Percentiles rank a stretch among this genome's conserved stretches.
phyloP scores from a whole-genome alignment of 2,113 vertebrate species.

The Pandion haliaetus region DNA sequence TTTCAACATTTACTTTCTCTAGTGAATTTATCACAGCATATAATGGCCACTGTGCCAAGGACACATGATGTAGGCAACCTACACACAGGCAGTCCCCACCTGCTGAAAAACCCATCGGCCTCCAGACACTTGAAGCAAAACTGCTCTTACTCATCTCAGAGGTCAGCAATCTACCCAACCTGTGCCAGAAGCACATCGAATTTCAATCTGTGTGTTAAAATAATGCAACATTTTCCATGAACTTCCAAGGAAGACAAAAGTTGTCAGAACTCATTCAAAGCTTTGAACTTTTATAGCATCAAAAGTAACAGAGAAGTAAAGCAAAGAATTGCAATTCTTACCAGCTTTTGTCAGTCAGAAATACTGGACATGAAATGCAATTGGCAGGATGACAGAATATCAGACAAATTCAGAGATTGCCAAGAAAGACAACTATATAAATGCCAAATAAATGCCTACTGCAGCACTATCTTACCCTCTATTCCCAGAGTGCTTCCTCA shows the following conservation, averaged over 20 bases:
- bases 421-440: background rate
- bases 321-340: background rate
- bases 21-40: background rate
- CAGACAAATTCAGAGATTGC: background rate
- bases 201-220: background rate
- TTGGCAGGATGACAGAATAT: background rate
- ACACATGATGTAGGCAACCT: background rate
- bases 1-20: background rate
- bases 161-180: background rate
- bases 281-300: background rate
- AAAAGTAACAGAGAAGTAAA: background rate
- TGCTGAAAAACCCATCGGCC: background rate
- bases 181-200: background rate
- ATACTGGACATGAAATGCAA: background rate
- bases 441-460: background rate
- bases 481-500: background rate
- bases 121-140: background rate
- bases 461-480: background rate
- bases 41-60: background rate
- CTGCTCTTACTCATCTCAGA: background rate
- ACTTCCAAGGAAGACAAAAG: background rate
- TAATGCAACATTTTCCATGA: background rate
- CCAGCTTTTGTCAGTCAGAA: background rate
- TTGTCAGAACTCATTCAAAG: background rate
- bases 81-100: background rate